phyloP scores from a whole-genome alignment of 2,888 invertebrate genomes.

The Sceliomorpha sp. region DNA sequence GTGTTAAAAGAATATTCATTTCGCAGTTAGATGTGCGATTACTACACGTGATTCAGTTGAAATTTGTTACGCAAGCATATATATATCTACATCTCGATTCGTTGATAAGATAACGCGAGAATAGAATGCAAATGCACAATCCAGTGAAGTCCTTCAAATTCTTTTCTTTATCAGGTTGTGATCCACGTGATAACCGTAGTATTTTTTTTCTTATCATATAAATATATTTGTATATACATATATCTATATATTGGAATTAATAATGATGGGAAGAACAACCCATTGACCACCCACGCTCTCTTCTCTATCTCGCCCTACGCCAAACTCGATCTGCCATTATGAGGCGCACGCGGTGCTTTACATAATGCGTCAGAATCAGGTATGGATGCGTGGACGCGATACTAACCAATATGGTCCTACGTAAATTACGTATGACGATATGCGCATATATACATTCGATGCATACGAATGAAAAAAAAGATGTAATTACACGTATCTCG shows the following conservation, averaged over 20 bases:
- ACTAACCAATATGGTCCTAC: slow-evolving; percentile 25
- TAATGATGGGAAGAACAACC: slow-evolving; percentile 55
- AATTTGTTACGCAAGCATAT: too few species aligned
- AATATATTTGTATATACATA: not conserved
- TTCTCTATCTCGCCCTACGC: slow-evolving; percentile 50
- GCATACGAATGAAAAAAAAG: slow-evolving; percentile 20
- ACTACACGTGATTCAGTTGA: too few species aligned
- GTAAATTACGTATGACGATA: slow-evolving; percentile 14
- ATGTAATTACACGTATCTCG: slow-evolving; percentile 31
- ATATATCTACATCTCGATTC: too few species aligned
- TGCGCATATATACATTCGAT: slow-evolving; percentile 19
- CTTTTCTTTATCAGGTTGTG: too few species aligned
- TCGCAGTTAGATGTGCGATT: too few species aligned
- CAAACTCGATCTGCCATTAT: slow-evolving; percentile 57
- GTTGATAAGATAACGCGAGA: too few species aligned
- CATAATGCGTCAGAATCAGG: slow-evolving; percentile 45
- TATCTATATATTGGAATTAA: slow-evolving; percentile 37
- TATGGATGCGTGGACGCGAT: slow-evolving; percentile 26
- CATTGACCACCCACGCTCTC: slow-evolving; percentile 68
- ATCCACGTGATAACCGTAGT: too few species aligned
- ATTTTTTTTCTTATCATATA: too few species aligned
- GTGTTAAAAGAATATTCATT: too few species aligned
- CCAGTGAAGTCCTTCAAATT: too few species aligned
- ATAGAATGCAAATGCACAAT: too few species aligned
- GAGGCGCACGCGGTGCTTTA: slow-evolving; percentile 44